These are phyloP conservation scores for Pelagia noctiluca DNA, from an alignment of 30 jellyfish, hydroid and myxozoan genomes.

Conservation along the genomic window DNA sequence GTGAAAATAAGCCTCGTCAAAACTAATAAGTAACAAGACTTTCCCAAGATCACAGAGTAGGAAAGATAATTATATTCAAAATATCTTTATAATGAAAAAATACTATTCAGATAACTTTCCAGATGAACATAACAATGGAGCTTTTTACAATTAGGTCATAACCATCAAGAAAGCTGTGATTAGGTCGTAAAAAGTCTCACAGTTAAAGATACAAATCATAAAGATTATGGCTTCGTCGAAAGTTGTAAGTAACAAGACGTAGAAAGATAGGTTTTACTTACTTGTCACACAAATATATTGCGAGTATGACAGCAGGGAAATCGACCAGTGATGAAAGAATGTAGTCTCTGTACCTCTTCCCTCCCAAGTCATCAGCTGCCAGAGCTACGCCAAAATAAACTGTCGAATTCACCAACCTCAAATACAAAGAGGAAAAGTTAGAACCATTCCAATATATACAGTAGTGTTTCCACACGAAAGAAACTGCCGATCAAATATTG, in stretches of 20 bases:
- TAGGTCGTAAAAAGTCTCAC: neutral
- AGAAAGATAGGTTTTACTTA: no score
- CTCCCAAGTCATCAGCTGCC: constrained; percentile 94
- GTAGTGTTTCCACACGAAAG: neutral
- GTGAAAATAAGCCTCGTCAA: no score
- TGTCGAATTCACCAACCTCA: constrained; percentile 78
- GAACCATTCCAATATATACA: no score
- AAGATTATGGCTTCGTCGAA: no score
- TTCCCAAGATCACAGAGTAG: no score
- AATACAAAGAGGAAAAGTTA: neutral
- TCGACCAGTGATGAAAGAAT: constrained; percentile 76
- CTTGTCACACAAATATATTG: constrained; percentile 73
- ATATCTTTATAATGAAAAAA: no score
- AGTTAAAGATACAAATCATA: no score
- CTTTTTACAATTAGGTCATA: neutral
- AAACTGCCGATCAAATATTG: no score
- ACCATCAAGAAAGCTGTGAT: neutral
- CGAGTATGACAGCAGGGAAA: constrained; percentile 80
- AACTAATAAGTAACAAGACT: no score
- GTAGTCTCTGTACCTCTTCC: constrained; percentile 72
- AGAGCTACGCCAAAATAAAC: constrained; percentile 80
- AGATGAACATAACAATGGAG: neutral
- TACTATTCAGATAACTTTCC: no score
- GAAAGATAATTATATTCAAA: no score
- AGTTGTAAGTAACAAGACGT: no score